phyloP scores from a whole-genome alignment of 2,113 vertebrate genomes.

The Mus pahari region DNA sequence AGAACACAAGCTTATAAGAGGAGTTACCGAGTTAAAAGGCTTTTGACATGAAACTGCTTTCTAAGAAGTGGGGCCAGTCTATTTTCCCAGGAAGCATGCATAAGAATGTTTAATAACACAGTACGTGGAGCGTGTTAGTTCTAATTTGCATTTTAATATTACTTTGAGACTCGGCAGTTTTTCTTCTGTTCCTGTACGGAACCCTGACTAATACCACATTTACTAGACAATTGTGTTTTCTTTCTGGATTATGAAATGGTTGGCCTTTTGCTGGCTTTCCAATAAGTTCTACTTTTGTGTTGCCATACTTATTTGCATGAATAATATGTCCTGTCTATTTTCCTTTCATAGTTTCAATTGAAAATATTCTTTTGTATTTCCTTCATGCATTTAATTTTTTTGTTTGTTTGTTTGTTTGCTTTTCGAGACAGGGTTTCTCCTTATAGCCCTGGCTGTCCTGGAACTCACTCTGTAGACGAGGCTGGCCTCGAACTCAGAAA shows the following conservation, averaged over 20 bases:
- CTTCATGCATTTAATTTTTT: not conserved
- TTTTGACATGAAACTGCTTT: constrained; percentile 59
- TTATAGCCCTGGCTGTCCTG: no score
- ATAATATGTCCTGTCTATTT: not conserved
- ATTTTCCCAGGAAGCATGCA: not conserved
- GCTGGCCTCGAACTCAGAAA: no score
- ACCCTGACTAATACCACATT: constrained; percentile 10
- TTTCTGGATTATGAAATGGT: not conserved
- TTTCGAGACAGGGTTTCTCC: no score
- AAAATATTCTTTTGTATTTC: constrained; percentile 24
- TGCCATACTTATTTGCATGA: constrained; percentile 47
- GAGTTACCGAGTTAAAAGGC: constrained; percentile 52
- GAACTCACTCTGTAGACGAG: no score
- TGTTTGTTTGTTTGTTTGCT: no score
- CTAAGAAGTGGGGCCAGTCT: constrained; percentile 36
- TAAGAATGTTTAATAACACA: not conserved
- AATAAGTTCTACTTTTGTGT: constrained; percentile 23
- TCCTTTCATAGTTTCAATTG: constrained; percentile 38
- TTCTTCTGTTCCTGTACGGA: not conserved
- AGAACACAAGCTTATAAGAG: constrained; percentile 19
- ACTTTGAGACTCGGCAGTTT: constrained; percentile 26
- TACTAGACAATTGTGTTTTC: constrained; percentile 52
- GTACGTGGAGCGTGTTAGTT: constrained; percentile 46
- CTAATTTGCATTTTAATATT: constrained; percentile 62
- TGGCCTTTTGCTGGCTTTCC: not conserved